Evolutionary conservation across 2,113 vertebrate species (phyloP).

Genomic region (Anthoscopus minutus): DNA sequence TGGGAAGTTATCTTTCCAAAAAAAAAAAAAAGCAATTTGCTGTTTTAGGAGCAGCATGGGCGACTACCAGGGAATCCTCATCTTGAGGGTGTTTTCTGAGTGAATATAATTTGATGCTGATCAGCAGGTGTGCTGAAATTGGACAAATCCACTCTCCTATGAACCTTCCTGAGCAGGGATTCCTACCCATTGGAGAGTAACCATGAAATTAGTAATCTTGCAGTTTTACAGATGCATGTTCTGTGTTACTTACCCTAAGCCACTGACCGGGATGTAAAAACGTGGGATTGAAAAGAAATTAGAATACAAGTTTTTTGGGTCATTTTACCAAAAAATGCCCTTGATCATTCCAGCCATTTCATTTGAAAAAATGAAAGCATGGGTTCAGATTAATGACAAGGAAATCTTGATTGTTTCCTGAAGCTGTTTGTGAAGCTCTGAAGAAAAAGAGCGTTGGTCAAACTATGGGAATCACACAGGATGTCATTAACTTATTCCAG

Average conservation of each 20-base stretch:
- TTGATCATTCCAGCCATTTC: background rate
- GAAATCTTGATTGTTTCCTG: background rate
- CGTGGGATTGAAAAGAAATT: background rate
- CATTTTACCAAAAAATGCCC: background rate
- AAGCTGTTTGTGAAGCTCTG: background rate
- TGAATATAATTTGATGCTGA: background rate
- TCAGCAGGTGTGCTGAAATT: background rate
- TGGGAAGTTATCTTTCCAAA: background rate
- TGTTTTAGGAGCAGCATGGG: background rate
- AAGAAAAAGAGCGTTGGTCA: background rate
- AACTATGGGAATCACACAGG: background rate
- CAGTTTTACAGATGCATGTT: background rate
- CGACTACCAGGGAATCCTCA: background rate
- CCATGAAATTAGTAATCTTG: background rate
- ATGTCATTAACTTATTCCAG: background rate
- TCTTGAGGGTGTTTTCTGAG: background rate
- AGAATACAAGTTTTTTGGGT: background rate
- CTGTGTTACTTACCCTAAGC: background rate
- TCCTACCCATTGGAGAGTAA: background rate
- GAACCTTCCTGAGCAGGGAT: background rate
- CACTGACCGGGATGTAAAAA: background rate
- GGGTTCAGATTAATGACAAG: background rate
- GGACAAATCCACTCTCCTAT: background rate
- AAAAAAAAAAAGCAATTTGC: accelerated
- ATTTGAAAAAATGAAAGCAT: background rate